Conservation (phyloP, 2,113 vertebrate genomes). For the Corythornis madagascariensis region DNA sequence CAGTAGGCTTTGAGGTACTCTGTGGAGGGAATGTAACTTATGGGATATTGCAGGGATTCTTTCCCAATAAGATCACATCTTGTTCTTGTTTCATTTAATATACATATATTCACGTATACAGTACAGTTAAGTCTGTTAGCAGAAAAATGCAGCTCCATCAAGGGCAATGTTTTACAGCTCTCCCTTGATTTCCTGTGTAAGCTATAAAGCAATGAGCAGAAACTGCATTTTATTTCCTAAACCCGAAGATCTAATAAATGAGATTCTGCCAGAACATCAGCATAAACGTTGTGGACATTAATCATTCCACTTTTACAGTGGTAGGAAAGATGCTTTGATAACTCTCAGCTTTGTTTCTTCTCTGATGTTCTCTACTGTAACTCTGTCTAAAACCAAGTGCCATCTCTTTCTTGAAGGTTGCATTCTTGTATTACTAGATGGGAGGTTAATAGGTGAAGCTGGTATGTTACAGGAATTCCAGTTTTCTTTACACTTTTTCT, state of each 20-base stretch:
- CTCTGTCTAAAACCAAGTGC: neutral
- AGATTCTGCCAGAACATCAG: neutral
- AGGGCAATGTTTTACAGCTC: conserved; percentile 44
- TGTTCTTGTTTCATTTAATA: conserved; percentile 67
- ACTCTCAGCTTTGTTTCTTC: neutral
- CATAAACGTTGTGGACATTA: neutral
- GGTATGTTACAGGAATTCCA: conserved; percentile 15
- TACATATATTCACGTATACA: neutral
- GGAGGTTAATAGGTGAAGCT: conserved; percentile 26
- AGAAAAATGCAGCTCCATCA: neutral
- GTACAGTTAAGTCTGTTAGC: conserved; percentile 18
- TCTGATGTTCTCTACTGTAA: neutral
- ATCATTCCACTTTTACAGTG: conserved; percentile 14
- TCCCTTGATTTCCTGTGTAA: conserved; percentile 58
- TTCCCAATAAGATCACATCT: conserved; percentile 72
- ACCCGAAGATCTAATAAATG: conserved; percentile 5
- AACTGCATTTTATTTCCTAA: conserved; percentile 37
- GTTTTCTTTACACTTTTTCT: neutral
- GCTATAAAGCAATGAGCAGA: conserved; percentile 13
- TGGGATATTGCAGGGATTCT: conserved; percentile 59
- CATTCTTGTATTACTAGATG: neutral
- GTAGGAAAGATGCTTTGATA: neutral
- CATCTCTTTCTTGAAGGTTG: neutral
- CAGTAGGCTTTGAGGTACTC: conserved; percentile 38
- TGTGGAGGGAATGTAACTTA: conserved; percentile 4